Base-by-base conservation (phyloP, 2,797 vertebrate species). In the Chaenodraco wilsoni region DNA sequence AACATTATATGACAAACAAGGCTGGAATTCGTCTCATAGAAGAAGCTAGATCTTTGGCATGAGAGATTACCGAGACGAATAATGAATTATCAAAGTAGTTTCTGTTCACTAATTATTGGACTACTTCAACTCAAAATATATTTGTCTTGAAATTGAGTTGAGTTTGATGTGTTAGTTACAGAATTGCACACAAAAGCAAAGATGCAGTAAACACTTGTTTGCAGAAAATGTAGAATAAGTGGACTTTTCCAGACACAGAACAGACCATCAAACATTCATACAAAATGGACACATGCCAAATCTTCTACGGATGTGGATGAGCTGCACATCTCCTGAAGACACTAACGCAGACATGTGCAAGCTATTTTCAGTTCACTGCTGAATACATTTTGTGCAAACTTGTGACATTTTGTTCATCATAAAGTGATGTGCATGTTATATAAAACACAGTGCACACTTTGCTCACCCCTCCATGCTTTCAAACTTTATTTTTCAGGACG, bases 271-370 rank as follows among this genome's bases (percentile, higher is more conserved):
- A 50, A 58, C 60, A 68, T 40, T 78, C 50, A 78, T 46, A 77
- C 83, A 85, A 83, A 89, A 87, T 79, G 54, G 83, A 79, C 88
- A 84, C 76, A 80, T 60, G 44, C 23, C 56, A 31, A 19, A 37
- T 51, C 49, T 65, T 50, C 65, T 69, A 69, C 52, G 60, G 33
- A 37, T 57, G 40, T 51, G 46, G 43, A 82, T 48, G 46, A 76
- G 59, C 5, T 33, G 23, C 54, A 63, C 50, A 66, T 60, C 3
- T 37, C 19, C 23, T 13, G 21, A 19, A 65, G n/a, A 51, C 48
- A 70, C 57, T 51, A 41, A 69, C 33, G n/a, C 43, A 64, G 11
- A 44, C 37, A 57, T 31, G 46, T 62, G 37, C 62, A 59, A 64
- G 14, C 33, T n/a, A n/a, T 58, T 65, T 71, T 48, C 12, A 27